Evolutionary conservation across 2,888 invertebrate species (phyloP).

Genomic region (Nephrotoma guestfalica): DNA sequence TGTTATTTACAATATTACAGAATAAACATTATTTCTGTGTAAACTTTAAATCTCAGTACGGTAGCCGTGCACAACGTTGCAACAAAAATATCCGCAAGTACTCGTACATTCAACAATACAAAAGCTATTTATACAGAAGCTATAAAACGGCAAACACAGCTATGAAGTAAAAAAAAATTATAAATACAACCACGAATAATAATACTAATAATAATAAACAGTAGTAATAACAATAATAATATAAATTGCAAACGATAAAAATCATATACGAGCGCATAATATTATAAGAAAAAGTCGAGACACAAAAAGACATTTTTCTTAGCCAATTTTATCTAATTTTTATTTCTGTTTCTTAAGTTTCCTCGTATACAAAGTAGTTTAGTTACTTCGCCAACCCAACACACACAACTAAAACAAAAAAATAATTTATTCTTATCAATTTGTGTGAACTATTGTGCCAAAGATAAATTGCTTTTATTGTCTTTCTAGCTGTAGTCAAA

Average conservation of each 20-base stretch:
- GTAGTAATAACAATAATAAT: background rate
- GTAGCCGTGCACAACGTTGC: background rate
- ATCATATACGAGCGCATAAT: background rate
- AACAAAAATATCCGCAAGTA: background rate
- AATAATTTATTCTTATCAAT: background rate
- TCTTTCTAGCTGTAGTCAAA: background rate
- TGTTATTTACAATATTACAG: background rate
- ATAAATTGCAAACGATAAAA: background rate
- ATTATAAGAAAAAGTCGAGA: background rate
- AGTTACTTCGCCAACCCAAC: background rate
- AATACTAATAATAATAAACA: background rate
- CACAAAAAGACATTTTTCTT: background rate
- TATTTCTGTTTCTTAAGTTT: background rate
- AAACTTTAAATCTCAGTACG: background rate
- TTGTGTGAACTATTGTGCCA: background rate
- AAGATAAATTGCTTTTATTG: background rate
- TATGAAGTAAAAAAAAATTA: background rate
- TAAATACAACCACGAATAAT: background rate
- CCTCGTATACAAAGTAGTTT: background rate
- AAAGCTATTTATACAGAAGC: background rate
- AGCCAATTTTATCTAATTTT: background rate
- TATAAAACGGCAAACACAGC: background rate
- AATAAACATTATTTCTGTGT: background rate
- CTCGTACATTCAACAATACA: background rate
- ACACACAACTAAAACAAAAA: background rate